Percentiles rank a stretch among this genome's conserved stretches.
Conservation (phyloP, 2,113 vertebrate genomes). For the Coptodon bakossiorum region DNA sequence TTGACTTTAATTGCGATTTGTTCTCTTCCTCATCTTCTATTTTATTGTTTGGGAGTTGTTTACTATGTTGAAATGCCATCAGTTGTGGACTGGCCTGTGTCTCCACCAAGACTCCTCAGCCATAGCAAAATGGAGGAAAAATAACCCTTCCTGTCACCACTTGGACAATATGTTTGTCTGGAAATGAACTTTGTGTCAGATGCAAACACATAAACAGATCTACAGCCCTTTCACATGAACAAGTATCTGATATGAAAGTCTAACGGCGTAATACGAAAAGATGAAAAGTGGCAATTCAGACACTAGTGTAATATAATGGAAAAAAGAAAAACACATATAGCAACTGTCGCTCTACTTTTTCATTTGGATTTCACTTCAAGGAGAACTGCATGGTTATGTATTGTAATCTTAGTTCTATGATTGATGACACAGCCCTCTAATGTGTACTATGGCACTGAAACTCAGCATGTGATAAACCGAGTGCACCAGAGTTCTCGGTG, state of each 20-base stretch:
- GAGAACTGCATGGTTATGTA: not conserved
- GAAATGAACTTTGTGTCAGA: conserved; percentile 27
- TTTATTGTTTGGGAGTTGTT: conserved; percentile 49
- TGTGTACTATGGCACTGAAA: not conserved
- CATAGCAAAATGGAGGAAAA: conserved; percentile 13
- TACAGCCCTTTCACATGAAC: not conserved
- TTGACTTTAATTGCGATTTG: conserved; percentile 53
- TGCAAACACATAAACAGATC: not conserved
- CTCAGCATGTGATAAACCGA: not conserved
- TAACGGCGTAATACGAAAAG: not conserved
- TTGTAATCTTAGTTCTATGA: not conserved
- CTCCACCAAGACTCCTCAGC: conserved; percentile 9
- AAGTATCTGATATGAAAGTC: not conserved
- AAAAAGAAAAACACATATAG: not conserved
- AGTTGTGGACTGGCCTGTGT: not conserved
- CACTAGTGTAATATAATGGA: not conserved
- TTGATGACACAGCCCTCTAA: not conserved
- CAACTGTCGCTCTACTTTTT: not conserved
- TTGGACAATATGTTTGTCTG: not conserved
- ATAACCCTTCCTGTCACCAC: conserved; percentile 4
- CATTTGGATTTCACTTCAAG: not conserved
- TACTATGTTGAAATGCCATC: conserved; percentile 35
- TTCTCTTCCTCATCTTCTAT: conserved; percentile 26
- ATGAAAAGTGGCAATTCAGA: not conserved
- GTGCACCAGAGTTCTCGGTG: not conserved